These are phyloP conservation scores for Sylvilagus bachmani DNA, from an alignment of 2,113 vertebrate species.

Conservation along the genomic window DNA sequence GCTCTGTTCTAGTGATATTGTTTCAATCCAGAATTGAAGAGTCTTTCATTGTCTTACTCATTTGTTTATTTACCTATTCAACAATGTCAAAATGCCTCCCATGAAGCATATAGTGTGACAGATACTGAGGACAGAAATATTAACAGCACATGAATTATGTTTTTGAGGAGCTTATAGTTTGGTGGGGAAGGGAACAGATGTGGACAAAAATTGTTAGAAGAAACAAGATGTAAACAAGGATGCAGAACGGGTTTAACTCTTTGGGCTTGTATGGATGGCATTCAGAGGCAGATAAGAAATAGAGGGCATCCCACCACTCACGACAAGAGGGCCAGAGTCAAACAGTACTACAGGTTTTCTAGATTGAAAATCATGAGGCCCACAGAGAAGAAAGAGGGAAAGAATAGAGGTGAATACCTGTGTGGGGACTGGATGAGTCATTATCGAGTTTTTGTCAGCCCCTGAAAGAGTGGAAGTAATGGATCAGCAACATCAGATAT, in stretches of 20 bases:
- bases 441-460: background rate
- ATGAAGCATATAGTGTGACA: background rate
- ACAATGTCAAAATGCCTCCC: background rate
- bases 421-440: background rate
- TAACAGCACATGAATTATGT: background rate
- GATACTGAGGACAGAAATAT: background rate
- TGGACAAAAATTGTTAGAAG: background rate
- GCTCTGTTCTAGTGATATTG: background rate
- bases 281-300: background rate
- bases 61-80: slow-evolving; percentile 42
- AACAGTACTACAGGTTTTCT: background rate
- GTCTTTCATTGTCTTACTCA: slow-evolving; percentile 8
- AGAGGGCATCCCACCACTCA: background rate
- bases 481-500: background rate
- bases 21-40: slow-evolving; percentile 29
- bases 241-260: background rate
- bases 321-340: background rate
- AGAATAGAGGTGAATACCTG: background rate
- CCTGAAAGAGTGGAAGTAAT: background rate
- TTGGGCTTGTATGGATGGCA: background rate
- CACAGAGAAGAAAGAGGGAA: background rate
- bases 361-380: background rate
- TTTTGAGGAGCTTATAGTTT: slow-evolving; percentile 6
- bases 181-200: background rate
- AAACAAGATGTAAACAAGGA: background rate